Base-by-base conservation (phyloP, 2,888 invertebrate species). In the Ceratothoa steindachneri region DNA sequence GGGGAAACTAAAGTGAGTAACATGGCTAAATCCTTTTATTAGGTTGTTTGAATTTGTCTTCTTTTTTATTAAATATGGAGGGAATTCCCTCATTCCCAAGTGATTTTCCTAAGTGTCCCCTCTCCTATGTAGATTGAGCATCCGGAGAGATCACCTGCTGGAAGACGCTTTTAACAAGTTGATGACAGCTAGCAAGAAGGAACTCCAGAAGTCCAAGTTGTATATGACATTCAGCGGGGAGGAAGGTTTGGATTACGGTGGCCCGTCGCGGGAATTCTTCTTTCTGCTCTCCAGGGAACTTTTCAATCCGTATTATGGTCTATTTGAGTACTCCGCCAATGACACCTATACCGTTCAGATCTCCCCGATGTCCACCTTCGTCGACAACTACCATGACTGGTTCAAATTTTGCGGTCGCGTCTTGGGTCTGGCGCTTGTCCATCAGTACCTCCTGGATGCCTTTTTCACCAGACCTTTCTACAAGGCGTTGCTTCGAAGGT, bases 381-480 rank as follows among this genome's bases (percentile, higher is more conserved):
- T 97, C 24, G 97, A 97, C 83, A 96, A 97, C 83, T 93, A 95
- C 84, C 69, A 75, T 79, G 82, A 12, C 84, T 91, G 91, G 92
- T 97, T 97, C 85, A 88, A 95, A 77, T 97, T 97, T 86, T 94
- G 95, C 72, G 97, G 97, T 0, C 90, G 97, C 80, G 94, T 97
- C 55, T 86, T 98, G 76, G 97, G 96, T 2, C 86, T 98, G 82
- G 96, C 97, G 1, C 86, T 98, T 71, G 95, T 97, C n/a, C 97
- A 98, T 87, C 96, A 97, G 82, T 97, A 96, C 86, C 87, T 97
- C 60, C 87, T 98, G 77, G 97, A 98, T 85, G 97, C 95, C 73
- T 98, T 98, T 87, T 98, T 98, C 86, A 97, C 97, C 0, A 88
- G 96, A 73, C 95, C 97, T 27, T 94, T 98, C 85, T 98, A 98